Conservation (phyloP, 1,140 invertebrate species). For the Tribolium madens region DNA sequence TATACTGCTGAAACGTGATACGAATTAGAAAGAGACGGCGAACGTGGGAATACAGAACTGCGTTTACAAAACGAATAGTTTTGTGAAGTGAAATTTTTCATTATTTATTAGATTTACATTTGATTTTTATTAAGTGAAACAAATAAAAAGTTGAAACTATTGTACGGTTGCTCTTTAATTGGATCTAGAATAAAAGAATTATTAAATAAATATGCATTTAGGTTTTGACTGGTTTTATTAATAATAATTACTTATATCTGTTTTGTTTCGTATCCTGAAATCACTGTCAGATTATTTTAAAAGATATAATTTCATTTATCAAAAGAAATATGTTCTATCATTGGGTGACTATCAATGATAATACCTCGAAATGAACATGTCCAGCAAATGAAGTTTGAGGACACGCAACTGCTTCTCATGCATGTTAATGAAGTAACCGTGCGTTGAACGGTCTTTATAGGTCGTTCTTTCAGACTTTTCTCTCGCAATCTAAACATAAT, state of each 20-base stretch:
- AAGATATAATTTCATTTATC: neutral
- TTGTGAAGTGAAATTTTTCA: neutral
- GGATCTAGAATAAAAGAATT: too few species aligned
- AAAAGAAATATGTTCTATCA: neutral
- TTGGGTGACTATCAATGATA: neutral
- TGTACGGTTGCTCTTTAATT: too few species aligned
- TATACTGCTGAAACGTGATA: conserved; percentile 39
- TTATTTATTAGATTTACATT: neutral
- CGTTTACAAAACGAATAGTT: neutral
- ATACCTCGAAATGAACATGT: conserved; percentile 41
- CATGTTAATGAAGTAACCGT: conserved; percentile 49
- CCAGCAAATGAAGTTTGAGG: conserved; percentile 30
- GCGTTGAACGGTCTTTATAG: conserved; percentile 47
- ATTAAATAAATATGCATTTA: too few species aligned
- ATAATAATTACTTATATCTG: too few species aligned
- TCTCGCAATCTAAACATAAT: conserved; percentile 55
- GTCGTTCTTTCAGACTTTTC: conserved; percentile 47
- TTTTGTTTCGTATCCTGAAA: too few species aligned
- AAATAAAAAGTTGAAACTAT: neutral
- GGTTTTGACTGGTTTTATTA: too few species aligned
- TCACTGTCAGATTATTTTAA: neutral
- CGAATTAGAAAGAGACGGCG: neutral
- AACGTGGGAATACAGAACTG: neutral
- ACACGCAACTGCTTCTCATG: conserved; percentile 45
- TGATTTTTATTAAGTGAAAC: neutral